A percentile compares a stretch with the other conserved stretches of the same genome.
Conservation (phyloP, 2,797 vertebrate genomes). For the Sebastes vulpes region DNA sequence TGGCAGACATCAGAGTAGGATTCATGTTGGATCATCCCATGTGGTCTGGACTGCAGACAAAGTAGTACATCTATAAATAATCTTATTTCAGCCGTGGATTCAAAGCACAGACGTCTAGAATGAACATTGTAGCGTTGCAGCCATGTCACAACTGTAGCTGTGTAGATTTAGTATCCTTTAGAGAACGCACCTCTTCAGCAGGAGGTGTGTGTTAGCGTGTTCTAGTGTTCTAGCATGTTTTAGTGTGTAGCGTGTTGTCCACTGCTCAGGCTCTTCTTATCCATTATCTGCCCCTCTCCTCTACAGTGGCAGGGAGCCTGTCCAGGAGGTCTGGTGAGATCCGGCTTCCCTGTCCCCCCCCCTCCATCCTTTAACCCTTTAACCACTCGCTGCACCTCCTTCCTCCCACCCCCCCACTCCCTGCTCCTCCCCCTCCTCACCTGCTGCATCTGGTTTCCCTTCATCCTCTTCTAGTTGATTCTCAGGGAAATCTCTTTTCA, state of each 20-base stretch:
- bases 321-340: slow-evolving; percentile 98
- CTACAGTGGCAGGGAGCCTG: slow-evolving; percentile 94
- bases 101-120: neutral
- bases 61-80: no score
- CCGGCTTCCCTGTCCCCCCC: slow-evolving; percentile 77
- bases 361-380: neutral
- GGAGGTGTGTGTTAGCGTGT: slow-evolving; percentile 33
- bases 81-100: neutral
- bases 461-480: slow-evolving; percentile 38
- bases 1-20: neutral
- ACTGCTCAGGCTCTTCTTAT: slow-evolving; percentile 81
- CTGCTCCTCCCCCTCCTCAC: neutral
- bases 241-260: slow-evolving; percentile 39
- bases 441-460: slow-evolving; percentile 35
- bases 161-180: neutral
- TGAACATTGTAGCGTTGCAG: neutral
- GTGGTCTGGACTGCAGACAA: neutral
- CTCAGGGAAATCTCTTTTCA: slow-evolving; percentile 17
- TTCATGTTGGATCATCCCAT: neutral
- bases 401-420: neutral
- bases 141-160: neutral
- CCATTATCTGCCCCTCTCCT: slow-evolving; percentile 92
- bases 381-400: slow-evolving; percentile 49
- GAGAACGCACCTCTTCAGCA: slow-evolving; percentile 5
- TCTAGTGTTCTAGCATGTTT: slow-evolving; percentile 13